Evolutionary conservation across 2,113 vertebrate species (phyloP).

Genomic region (Gracilinanus agilis): DNA sequence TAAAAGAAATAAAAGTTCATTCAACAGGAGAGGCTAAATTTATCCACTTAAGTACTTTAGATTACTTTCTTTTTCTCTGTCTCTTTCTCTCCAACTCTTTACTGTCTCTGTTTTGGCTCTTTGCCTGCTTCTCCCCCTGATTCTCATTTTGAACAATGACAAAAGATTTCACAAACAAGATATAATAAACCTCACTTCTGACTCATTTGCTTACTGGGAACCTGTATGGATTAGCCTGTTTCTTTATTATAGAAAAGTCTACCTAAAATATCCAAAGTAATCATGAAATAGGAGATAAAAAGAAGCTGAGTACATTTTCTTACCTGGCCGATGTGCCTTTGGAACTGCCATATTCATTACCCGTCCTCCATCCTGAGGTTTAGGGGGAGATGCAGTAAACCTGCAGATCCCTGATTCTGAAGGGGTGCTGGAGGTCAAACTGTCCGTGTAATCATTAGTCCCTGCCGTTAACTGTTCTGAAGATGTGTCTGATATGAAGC

Average conservation of each 20-base stretch:
- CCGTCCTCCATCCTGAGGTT: slow-evolving; percentile 97
- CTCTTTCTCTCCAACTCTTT: too few species aligned
- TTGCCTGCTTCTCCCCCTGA: background rate
- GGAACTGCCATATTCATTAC: slow-evolving; percentile 98
- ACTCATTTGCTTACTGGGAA: background rate
- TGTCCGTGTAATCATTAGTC: slow-evolving; percentile 99
- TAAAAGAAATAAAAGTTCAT: background rate
- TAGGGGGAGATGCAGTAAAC: slow-evolving; percentile 98
- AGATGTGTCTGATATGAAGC: slow-evolving; percentile 99
- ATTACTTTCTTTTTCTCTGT: background rate
- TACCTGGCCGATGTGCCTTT: slow-evolving; percentile 98
- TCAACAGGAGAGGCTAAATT: background rate
- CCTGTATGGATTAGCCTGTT: too few species aligned
- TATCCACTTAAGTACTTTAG: background rate
- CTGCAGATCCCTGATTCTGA: slow-evolving; percentile 99
- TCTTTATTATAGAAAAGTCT: background rate
- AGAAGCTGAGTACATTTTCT: slow-evolving; percentile 56
- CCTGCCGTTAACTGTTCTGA: slow-evolving; percentile 99
- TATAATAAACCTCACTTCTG: background rate
- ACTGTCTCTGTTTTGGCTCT: background rate
- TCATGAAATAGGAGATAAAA: background rate
- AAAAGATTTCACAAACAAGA: background rate
- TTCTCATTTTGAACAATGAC: background rate
- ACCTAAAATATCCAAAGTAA: background rate
- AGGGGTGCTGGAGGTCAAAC: slow-evolving; percentile 98